Conservation (phyloP, 2,797 vertebrate genomes). For the Enteromius afrohamiltoni region DNA sequence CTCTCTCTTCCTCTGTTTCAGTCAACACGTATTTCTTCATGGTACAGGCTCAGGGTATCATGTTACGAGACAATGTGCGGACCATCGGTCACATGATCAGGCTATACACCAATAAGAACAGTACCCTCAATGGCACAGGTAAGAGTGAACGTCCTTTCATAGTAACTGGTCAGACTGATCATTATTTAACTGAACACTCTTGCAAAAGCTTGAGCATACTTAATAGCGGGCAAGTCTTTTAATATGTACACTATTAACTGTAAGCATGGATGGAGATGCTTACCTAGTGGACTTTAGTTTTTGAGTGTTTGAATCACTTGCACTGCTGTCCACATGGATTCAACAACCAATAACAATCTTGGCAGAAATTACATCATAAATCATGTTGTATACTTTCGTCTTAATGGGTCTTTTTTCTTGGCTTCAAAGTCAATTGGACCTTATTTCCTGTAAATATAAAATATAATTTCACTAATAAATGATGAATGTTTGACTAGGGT, state of each 20-base stretch:
- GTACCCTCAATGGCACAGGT: constrained; percentile 94
- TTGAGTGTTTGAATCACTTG: not conserved
- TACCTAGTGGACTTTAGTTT: not conserved
- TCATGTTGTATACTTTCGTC: not conserved
- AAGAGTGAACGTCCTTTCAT: constrained; percentile 50
- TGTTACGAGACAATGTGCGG: constrained; percentile 94
- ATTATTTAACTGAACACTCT: not conserved
- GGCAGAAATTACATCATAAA: not conserved
- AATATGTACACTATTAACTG: not conserved
- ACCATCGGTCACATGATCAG: constrained; percentile 96
- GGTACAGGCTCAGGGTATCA: constrained; percentile 97
- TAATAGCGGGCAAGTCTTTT: not conserved
- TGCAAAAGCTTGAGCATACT: not conserved
- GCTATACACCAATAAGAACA: constrained; percentile 94
- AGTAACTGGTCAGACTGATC: not conserved
- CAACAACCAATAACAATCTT: not conserved
- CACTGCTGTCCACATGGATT: not conserved
- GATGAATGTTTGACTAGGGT: not conserved
- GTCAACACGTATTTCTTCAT: constrained; percentile 98
- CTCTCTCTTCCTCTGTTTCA: constrained; percentile 62
- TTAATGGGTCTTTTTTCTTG: not conserved
- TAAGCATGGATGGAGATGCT: not conserved
- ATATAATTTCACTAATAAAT: not conserved
- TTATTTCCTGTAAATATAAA: too few relatives aligned
- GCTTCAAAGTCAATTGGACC: too few relatives aligned